Evolutionary conservation across 2,113 vertebrate genomes (phyloP).

Genomic region (Neoarius graeffei): DNA sequence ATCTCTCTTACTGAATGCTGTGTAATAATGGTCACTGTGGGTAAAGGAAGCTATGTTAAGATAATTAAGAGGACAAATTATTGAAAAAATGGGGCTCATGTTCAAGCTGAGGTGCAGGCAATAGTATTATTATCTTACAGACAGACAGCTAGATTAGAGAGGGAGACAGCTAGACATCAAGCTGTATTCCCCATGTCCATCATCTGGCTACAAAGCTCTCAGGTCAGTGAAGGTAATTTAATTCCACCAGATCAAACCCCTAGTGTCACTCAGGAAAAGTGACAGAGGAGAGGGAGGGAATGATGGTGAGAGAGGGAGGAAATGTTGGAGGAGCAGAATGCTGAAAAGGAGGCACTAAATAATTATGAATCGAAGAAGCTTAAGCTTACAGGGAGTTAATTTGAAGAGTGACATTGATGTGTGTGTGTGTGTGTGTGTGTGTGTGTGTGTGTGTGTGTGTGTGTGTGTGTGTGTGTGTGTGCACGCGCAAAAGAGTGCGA

Average conservation of each 20-base stretch:
- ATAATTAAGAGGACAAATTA: constrained; percentile 32
- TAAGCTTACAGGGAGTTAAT: constrained; percentile 82
- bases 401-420: constrained; percentile 66
- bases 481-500: constrained; percentile 61
- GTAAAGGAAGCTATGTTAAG: neutral
- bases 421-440: constrained; percentile 50
- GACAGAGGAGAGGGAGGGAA: constrained; percentile 56
- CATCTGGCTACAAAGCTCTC: constrained; percentile 68
- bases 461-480: constrained; percentile 16
- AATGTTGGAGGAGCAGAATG: constrained; percentile 29
- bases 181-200: constrained; percentile 69
- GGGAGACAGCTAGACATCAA: constrained; percentile 78
- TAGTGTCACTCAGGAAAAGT: constrained; percentile 76
- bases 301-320: constrained; percentile 53
- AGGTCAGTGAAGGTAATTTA: constrained; percentile 79
- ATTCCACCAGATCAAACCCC: constrained; percentile 69
- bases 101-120: constrained; percentile 71
- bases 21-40: neutral
- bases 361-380: constrained; percentile 78
- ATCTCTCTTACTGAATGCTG: neutral
- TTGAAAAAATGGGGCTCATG: constrained; percentile 46
- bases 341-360: constrained; percentile 67
- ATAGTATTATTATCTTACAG: constrained; percentile 68
- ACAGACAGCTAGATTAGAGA: constrained; percentile 78
- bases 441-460: constrained; percentile 48